Conservation (phyloP, 2,113 vertebrate genomes). For the Herpailurus yagouaroundi region DNA sequence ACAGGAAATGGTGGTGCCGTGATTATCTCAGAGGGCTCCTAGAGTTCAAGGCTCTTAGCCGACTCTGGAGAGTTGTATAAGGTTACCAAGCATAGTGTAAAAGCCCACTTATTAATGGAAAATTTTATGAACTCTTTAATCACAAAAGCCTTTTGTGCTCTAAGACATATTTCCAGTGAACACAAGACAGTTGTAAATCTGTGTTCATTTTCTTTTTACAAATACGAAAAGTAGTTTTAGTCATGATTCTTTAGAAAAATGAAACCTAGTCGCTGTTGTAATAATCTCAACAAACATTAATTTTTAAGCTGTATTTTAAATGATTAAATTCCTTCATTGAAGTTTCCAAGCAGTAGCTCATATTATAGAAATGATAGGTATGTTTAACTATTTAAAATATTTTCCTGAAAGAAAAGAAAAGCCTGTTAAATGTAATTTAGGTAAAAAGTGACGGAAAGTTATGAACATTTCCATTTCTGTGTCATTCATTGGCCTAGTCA, state of each 20-base stretch:
- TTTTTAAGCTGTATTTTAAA: slow-evolving; percentile 53
- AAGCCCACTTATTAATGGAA: slow-evolving; percentile 13
- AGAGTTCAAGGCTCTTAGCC: not conserved
- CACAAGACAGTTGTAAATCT: slow-evolving; percentile 26
- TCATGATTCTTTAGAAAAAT: slow-evolving; percentile 29
- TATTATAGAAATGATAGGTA: not conserved
- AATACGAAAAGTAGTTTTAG: slow-evolving; percentile 9
- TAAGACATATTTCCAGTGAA: not conserved
- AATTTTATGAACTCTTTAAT: not conserved
- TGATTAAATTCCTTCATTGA: not conserved
- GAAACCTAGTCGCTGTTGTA: not conserved
- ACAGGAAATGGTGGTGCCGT: not conserved
- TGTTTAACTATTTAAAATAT: slow-evolving; percentile 31
- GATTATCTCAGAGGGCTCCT: not conserved
- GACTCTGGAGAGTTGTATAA: not conserved
- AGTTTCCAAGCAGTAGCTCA: not conserved
- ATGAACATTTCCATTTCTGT: not conserved
- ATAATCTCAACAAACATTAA: slow-evolving; percentile 41
- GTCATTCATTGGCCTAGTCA: not conserved
- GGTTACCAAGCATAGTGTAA: not conserved
- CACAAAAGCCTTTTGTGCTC: slow-evolving; percentile 21
- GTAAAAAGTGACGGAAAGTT: slow-evolving; percentile 22
- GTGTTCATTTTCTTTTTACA: slow-evolving; percentile 33
- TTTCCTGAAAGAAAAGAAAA: slow-evolving; percentile 41
- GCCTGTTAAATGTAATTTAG: not conserved